phyloP scores from a whole-genome alignment of 2,888 invertebrate species.

The Thyatira batis region DNA sequence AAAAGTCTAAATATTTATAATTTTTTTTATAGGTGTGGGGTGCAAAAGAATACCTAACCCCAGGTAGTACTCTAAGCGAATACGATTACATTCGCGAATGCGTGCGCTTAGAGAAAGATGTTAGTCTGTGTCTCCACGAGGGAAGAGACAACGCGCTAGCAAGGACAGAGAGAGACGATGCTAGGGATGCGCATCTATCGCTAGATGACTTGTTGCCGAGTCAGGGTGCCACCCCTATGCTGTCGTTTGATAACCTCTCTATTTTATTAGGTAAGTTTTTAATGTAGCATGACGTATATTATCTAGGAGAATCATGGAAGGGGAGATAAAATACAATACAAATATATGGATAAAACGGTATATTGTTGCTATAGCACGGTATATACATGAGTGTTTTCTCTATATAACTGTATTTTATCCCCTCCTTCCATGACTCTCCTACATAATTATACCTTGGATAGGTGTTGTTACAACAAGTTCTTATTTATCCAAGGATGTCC shows the following conservation, averaged over 20 bases:
- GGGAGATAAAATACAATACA: too few species aligned
- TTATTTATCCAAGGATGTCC: too few species aligned
- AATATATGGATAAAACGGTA: too few species aligned
- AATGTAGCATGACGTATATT: too few species aligned
- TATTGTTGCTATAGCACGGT: too few species aligned
- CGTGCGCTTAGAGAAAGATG: slow-evolving; percentile 95
- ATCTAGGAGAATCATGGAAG: too few species aligned
- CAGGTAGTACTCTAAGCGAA: slow-evolving; percentile 91
- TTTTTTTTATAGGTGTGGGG: slow-evolving; percentile 87
- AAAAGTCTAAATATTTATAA: neutral
- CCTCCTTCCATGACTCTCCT: too few species aligned
- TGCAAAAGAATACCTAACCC: slow-evolving; percentile 92
- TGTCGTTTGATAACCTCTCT: slow-evolving; percentile 91
- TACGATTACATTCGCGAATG: slow-evolving; percentile 97
- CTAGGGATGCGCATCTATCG: slow-evolving; percentile 87
- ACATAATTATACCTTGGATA: too few species aligned
- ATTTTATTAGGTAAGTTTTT: slow-evolving; percentile 88
- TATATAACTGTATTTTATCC: too few species aligned
- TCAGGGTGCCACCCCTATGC: slow-evolving; percentile 86
- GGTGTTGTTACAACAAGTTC: too few species aligned
- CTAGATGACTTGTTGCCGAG: slow-evolving; percentile 91
- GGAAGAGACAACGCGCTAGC: slow-evolving; percentile 87
- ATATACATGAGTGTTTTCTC: too few species aligned
- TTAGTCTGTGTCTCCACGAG: slow-evolving; percentile 85
- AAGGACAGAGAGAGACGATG: slow-evolving; percentile 91